phyloP scores from a whole-genome alignment of 2,113 vertebrate genomes.

The Epinephelus cyanopodus region DNA sequence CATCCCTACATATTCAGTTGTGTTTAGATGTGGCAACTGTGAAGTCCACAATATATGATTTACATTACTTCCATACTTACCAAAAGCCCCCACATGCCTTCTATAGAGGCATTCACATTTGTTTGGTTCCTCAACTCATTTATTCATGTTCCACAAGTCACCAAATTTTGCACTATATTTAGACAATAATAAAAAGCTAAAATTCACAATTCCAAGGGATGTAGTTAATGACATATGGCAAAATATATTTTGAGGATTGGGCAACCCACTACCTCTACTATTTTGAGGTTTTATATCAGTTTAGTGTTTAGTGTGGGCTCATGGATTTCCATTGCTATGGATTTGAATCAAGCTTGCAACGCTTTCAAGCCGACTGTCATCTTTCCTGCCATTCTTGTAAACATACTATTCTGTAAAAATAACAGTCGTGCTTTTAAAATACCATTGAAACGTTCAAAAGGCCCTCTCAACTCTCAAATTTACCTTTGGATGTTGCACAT shows the following conservation, averaged over 20 bases:
- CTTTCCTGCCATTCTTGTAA: not conserved
- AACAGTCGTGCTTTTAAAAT: slow-evolving; percentile 20
- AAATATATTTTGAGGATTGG: no score
- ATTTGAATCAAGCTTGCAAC: not conserved
- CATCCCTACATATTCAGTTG: no score
- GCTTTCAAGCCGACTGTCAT: not conserved
- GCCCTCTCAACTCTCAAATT: slow-evolving; percentile 11
- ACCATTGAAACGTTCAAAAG: slow-evolving; percentile 1
- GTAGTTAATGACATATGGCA: no score
- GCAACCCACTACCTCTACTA: no score
- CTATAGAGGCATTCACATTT: not conserved
- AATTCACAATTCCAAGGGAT: not conserved
- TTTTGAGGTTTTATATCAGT: not conserved
- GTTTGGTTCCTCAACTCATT: not conserved
- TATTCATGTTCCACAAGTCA: no score
- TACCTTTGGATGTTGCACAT: not conserved
- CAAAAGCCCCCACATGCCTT: not conserved
- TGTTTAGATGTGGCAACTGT: no score
- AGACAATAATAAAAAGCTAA: not conserved
- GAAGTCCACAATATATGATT: not conserved
- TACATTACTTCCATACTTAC: not conserved
- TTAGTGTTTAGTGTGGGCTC: not conserved
- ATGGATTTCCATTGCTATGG: not conserved
- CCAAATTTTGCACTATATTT: not conserved
- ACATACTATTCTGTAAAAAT: slow-evolving; percentile 9